These are phyloP conservation scores for Ophioninae sp. DNA, from an alignment of 2,888 invertebrate species.

Conservation along the genomic window DNA sequence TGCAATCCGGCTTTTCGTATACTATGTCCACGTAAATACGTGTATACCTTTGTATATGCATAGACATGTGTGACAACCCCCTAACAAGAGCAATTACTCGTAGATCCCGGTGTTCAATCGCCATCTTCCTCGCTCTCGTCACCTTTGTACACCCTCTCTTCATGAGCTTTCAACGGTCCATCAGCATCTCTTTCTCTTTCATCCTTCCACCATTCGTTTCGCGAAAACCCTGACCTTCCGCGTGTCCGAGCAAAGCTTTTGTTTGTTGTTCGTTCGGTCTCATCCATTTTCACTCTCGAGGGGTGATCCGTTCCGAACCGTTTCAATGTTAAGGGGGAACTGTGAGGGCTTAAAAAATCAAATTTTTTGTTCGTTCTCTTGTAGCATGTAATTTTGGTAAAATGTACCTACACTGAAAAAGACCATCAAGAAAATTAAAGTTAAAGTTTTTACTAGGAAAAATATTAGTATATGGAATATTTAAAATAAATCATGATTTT, in stretches of 20 bases:
- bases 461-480: too few relatives aligned
- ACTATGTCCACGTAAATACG: not conserved
- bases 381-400: too few relatives aligned
- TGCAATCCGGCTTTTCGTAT: conserved; percentile 20
- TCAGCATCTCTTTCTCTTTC: not conserved
- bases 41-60: not conserved
- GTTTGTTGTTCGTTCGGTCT: conserved; percentile 34
- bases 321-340: conserved; percentile 1
- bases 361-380: too few relatives aligned
- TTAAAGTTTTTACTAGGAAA: too few relatives aligned
- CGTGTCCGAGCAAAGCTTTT: conserved; percentile 22
- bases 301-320: conserved; percentile 28
- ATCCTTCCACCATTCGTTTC: not conserved
- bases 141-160: conserved; percentile 24
- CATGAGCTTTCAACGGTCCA: conserved; percentile 19
- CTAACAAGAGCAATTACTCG: conserved; percentile 53
- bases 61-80: conserved; percentile 12
- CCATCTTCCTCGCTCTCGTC: conserved; percentile 16
- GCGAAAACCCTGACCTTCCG: conserved; percentile 20
- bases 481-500: too few relatives aligned
- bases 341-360: not conserved
- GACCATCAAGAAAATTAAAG: too few relatives aligned
- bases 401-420: too few relatives aligned
- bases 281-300: not conserved
- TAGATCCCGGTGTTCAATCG: conserved; percentile 33